phyloP scores from a whole-genome alignment of 1,140 invertebrate genomes.

The Latrodectus geometricus region DNA sequence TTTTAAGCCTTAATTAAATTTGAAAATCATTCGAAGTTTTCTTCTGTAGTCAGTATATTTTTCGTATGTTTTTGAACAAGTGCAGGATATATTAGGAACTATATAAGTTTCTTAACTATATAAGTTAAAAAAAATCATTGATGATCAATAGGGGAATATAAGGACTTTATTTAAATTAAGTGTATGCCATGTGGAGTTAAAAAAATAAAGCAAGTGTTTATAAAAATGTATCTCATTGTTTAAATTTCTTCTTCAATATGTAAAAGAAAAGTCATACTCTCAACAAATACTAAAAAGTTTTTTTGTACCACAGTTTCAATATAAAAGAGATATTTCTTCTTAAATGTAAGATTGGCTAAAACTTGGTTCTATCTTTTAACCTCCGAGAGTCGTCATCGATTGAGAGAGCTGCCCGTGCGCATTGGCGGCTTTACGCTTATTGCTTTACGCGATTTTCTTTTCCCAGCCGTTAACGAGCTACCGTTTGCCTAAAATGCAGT shows the following conservation, averaged over 20 bases:
- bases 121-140: background rate
- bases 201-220: background rate
- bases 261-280: background rate
- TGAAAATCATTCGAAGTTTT: too few relatives aligned
- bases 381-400: slow-evolving; percentile 18
- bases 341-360: background rate
- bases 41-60: too few relatives aligned
- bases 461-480: slow-evolving; percentile 40
- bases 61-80: too few relatives aligned
- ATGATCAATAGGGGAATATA: background rate
- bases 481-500: slow-evolving; percentile 45
- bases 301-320: background rate
- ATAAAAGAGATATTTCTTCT: background rate
- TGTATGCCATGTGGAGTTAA: background rate
- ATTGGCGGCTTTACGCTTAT: slow-evolving; percentile 46
- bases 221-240: background rate
- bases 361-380: slow-evolving; percentile 2
- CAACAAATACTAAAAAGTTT: background rate
- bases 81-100: too few relatives aligned
- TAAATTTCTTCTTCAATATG: background rate
- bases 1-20: too few relatives aligned
- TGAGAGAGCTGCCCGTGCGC: slow-evolving; percentile 6
- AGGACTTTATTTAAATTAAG: background rate
- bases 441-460: slow-evolving; percentile 53
- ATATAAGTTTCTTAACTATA: background rate